Conservation (phyloP, 2,113 vertebrate genomes). For the Furnarius figulus region DNA sequence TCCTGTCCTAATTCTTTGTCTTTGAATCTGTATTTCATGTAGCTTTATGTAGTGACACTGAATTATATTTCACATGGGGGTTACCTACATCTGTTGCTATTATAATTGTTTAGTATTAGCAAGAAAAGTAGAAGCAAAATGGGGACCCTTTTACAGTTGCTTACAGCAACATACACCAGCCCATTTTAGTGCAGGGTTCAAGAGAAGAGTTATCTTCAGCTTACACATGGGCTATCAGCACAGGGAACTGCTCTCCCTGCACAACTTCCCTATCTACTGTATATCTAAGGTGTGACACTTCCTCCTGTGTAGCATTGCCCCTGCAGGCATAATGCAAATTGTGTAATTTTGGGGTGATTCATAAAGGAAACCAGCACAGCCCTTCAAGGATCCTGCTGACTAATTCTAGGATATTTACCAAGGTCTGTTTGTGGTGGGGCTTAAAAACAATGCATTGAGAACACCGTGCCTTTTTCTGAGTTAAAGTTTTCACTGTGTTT, state of each 20-base stretch:
- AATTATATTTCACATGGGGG: not conserved
- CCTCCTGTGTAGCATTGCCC: not conserved
- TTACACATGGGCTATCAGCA: not conserved
- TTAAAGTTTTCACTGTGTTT: not conserved
- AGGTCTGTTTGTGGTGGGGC: not conserved
- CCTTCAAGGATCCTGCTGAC: conserved; percentile 27
- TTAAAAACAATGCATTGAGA: not conserved
- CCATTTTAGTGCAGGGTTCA: not conserved
- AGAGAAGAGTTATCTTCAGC: not conserved
- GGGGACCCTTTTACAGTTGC: not conserved
- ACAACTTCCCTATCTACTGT: not conserved
- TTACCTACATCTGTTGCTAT: not conserved
- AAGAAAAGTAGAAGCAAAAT: not conserved
- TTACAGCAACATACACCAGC: rapidly evolving
- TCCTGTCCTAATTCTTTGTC: not conserved
- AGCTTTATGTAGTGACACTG: not conserved
- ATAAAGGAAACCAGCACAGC: conserved; percentile 19
- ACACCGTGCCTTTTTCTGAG: not conserved
- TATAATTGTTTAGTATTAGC: not conserved
- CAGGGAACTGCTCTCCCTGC: not conserved
- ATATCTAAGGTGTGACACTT: conserved; percentile 13
- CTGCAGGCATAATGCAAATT: not conserved
- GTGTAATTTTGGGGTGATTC: conserved; percentile 15
- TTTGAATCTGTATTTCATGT: not conserved
- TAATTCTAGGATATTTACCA: conserved; percentile 29